Evolutionary conservation across 2,113 vertebrate species (phyloP).

Genomic region (Eupsittula cactorum): DNA sequence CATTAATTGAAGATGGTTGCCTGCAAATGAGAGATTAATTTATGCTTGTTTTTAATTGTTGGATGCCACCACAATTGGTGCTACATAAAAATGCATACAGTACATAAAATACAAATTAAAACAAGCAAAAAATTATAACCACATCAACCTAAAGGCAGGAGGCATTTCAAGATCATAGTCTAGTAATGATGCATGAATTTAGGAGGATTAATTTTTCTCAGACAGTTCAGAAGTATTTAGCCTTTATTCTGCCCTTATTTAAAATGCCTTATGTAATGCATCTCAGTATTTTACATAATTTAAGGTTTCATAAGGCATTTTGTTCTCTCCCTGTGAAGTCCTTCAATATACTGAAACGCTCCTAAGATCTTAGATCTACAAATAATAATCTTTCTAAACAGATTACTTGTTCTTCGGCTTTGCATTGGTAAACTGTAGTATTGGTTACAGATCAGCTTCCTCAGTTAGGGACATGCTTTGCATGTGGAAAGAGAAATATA

Average conservation of each 20-base stretch:
- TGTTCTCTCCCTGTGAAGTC: neutral
- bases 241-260: constrained; percentile 58
- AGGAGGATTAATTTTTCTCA: constrained; percentile 60
- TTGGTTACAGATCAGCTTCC: neutral
- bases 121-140: constrained; percentile 55
- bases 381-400: constrained; percentile 4
- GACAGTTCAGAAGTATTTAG: constrained; percentile 60
- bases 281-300: constrained; percentile 55
- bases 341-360: constrained; percentile 1
- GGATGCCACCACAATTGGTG: constrained; percentile 1
- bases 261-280: constrained; percentile 36
- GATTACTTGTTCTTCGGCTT: neutral
- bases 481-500: neutral
- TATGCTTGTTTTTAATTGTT: constrained; percentile 61
- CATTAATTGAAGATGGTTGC: constrained; percentile 43
- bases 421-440: neutral
- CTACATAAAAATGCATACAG: constrained; percentile 10
- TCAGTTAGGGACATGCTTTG: neutral
- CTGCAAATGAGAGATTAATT: constrained; percentile 51
- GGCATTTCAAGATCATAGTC: constrained; percentile 42
- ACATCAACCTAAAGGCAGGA: constrained; percentile 51
- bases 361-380: constrained; percentile 17
- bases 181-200: constrained; percentile 61
- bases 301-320: constrained; percentile 43
- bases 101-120: constrained; percentile 59